Percentiles rank a stretch among this genome's conserved stretches.
Conservation (phyloP, 2,888 invertebrate species). For the Papilio protenor region DNA sequence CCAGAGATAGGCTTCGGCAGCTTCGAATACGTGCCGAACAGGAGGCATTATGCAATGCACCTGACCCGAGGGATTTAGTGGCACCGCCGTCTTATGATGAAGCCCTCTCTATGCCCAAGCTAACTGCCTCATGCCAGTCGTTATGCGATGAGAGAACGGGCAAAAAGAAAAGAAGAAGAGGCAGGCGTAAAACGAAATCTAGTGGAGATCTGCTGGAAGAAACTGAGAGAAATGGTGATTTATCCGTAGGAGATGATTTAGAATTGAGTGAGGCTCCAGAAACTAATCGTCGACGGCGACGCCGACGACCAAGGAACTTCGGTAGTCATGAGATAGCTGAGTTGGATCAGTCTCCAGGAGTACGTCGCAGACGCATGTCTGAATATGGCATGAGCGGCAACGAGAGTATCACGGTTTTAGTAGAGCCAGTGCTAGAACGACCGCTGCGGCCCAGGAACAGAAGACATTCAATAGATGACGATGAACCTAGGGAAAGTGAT, state of each 20-base stretch:
- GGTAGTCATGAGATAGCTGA: conserved; percentile 80
- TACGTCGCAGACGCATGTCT: conserved; percentile 74
- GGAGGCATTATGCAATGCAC: conserved; percentile 84
- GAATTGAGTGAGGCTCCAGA: conserved; percentile 64
- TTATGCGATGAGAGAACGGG: conserved; percentile 76
- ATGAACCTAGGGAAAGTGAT: conserved; percentile 78
- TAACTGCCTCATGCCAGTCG: conserved; percentile 86
- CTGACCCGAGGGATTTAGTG: conserved; percentile 87
- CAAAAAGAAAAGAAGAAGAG: conserved; percentile 71
- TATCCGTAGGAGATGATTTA: conserved; percentile 65
- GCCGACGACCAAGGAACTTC: conserved; percentile 64
- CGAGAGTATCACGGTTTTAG: conserved; percentile 64
- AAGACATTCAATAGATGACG: conserved; percentile 70
- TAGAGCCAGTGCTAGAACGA: conserved; percentile 60
- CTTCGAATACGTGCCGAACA: conserved; percentile 81
- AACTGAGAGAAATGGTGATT: conserved; percentile 74
- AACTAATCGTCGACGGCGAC: conserved; percentile 57
- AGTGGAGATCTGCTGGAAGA: conserved; percentile 80
- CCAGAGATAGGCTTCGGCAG: conserved; percentile 83
- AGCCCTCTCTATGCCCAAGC: conserved; percentile 89
- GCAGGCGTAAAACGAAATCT: conserved; percentile 80
- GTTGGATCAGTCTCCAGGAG: conserved; percentile 76
- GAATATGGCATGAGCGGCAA: conserved; percentile 62
- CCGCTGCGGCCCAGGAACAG: conserved; percentile 66
- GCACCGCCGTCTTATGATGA: conserved; percentile 91